Base-by-base conservation (phyloP, 2,888 invertebrate species). In the Lasioglossum pauxillum region DNA sequence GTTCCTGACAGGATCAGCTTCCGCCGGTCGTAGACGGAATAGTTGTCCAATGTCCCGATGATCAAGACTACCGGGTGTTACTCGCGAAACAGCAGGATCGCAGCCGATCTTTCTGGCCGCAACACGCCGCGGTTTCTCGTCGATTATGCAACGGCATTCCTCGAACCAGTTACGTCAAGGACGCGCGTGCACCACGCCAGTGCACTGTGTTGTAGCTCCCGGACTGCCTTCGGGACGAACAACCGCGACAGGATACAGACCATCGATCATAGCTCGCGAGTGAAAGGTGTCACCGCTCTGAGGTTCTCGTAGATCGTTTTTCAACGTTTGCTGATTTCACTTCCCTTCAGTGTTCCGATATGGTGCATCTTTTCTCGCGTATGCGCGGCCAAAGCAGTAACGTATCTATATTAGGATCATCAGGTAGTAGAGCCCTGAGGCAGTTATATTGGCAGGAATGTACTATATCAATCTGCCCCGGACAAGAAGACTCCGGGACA, bases 121-220 rank as follows among this genome's bases (percentile, higher is more conserved):
- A 53, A 71, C 75, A 71, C 75, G 64, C 71, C 73, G 64, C 74
- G 74, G 38, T 49, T 79, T 60, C 82, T 82, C 60, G 73, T 38
- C 82, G 88, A 90, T 91, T 91, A 91, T 90, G 91, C 91, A 91
- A 91, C 84, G 72, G 77, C 86, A 90, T 91, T 90, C 90, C 89
- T 83, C 90, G 86, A 88, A 89, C 91, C 86, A 91, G 91, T 91
- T 91, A 88, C 88, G 75, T 78, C 90, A 91, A 91, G 91, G 90
- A 89, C 90, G 89, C 76, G 84, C 35, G 71, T 87, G 87, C 89
- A 85, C 84, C 90, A 46, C 60, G 67, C 72, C 60, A 23, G 76
- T 71, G 78, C 46, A 75, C 67, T 75, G 71, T 14, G 71, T n/a
- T 41, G 67, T 12, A 35, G 67, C 71, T 71, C 73, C 75, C n/a